Evolutionary conservation across 2,888 invertebrate species (phyloP).

Genomic region (Drosophila diplacantha): DNA sequence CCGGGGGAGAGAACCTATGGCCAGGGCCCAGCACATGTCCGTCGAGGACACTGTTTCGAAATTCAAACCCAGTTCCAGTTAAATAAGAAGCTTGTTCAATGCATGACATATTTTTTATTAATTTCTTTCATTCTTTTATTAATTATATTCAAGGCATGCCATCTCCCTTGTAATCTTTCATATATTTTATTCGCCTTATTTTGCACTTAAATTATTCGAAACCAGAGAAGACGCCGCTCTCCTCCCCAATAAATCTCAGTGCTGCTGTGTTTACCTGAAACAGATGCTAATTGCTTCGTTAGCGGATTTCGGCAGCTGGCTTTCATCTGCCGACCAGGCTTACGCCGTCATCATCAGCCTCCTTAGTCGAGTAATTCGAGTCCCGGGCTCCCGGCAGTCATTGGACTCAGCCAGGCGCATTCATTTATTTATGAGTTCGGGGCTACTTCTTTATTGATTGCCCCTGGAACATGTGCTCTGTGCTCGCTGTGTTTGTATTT

Average conservation of each 20-base stretch:
- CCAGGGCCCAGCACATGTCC: slow-evolving; percentile 14
- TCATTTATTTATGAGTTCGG: slow-evolving; percentile 48
- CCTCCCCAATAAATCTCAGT: slow-evolving; percentile 10
- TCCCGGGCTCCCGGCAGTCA: background rate
- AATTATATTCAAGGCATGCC: background rate
- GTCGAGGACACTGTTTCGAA: background rate
- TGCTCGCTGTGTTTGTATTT: slow-evolving; percentile 15
- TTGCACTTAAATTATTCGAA: background rate
- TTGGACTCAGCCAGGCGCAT: slow-evolving; percentile 39
- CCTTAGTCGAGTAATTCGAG: slow-evolving; percentile 5
- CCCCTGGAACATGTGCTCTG: slow-evolving; percentile 10
- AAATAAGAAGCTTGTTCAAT: background rate
- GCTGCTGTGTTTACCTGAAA: slow-evolving; percentile 17
- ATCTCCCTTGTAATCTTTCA: too few relatives aligned
- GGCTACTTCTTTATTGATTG: slow-evolving; percentile 60
- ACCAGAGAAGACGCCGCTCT: background rate
- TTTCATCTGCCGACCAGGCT: slow-evolving; percentile 14
- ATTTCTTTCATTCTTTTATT: too few relatives aligned
- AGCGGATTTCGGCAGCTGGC: slow-evolving; percentile 48
- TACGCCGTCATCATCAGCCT: slow-evolving; percentile 1
- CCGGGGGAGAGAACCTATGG: background rate
- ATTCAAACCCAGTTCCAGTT: background rate
- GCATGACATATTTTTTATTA: background rate
- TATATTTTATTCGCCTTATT: background rate
- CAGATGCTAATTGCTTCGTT: slow-evolving; percentile 65